phyloP scores from a whole-genome alignment of 23 tunicate species.

The Oikopleura albicans region DNA sequence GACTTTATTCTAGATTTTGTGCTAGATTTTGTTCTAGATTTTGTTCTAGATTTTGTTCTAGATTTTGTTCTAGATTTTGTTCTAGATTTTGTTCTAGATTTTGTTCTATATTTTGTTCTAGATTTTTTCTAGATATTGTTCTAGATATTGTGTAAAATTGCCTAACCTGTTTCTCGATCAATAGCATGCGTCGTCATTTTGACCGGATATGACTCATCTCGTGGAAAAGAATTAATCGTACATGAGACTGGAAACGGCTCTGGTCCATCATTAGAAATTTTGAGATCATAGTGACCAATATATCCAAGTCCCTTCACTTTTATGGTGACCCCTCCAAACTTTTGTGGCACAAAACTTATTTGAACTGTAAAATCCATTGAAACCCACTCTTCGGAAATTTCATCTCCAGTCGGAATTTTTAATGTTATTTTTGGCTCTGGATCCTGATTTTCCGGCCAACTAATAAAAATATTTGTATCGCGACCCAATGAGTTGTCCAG shows the following conservation, averaged over 20 bases:
- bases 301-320: neutral
- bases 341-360: neutral
- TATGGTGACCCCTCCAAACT: neutral
- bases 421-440: neutral
- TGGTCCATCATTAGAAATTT: neutral
- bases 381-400: neutral
- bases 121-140: too few species aligned
- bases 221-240: neutral
- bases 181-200: neutral
- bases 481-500: neutral
- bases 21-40: too few species aligned
- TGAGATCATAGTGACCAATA: neutral
- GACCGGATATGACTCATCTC: neutral
- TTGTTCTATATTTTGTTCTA: too few species aligned
- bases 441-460: neutral
- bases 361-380: neutral
- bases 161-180: neutral
- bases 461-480: neutral
- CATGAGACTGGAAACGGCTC: neutral
- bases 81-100: too few species aligned
- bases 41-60: too few species aligned
- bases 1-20: too few species aligned
- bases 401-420: neutral
- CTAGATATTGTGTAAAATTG: too few species aligned
- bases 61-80: too few species aligned